phyloP scores from a whole-genome alignment of 1,140 invertebrate genomes.

The Polyergus mexicanus region DNA sequence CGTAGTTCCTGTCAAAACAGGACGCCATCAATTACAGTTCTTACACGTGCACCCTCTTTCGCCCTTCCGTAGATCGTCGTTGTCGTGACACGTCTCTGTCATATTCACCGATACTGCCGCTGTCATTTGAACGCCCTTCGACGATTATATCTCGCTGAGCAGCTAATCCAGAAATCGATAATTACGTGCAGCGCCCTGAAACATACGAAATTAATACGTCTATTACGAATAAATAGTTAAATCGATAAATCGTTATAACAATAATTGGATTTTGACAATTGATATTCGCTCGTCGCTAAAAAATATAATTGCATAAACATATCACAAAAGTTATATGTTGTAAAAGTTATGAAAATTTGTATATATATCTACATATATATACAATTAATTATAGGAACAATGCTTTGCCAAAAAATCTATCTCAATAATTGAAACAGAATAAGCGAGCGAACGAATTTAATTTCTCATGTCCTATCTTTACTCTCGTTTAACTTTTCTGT shows the following conservation, averaged over 20 bases:
- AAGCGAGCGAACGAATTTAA: neutral
- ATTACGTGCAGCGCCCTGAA: conserved; percentile 17
- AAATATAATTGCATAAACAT: neutral
- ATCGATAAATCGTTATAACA: conserved; percentile 14
- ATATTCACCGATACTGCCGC: conserved; percentile 13
- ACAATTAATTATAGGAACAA: neutral
- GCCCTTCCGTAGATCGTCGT: conserved; percentile 13
- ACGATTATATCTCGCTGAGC: conserved; percentile 39
- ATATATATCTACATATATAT: neutral
- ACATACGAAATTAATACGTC: conserved; percentile 37
- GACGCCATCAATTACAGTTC: conserved; percentile 67
- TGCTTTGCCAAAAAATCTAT: neutral
- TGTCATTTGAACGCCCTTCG: conserved; percentile 52
- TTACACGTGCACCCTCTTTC: conserved; percentile 57
- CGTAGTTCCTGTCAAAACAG: conserved; percentile 65
- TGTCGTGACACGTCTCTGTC: conserved; percentile 37
- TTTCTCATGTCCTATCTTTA: neutral
- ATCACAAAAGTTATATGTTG: neutral
- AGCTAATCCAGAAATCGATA: conserved; percentile 55
- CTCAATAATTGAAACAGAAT: neutral
- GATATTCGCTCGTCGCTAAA: neutral
- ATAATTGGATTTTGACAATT: neutral
- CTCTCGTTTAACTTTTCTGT: neutral
- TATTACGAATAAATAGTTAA: conserved; percentile 29
- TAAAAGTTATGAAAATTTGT: no score